Base-by-base conservation (phyloP, 2,797 vertebrate species). In the Malurus splendens region DNA sequence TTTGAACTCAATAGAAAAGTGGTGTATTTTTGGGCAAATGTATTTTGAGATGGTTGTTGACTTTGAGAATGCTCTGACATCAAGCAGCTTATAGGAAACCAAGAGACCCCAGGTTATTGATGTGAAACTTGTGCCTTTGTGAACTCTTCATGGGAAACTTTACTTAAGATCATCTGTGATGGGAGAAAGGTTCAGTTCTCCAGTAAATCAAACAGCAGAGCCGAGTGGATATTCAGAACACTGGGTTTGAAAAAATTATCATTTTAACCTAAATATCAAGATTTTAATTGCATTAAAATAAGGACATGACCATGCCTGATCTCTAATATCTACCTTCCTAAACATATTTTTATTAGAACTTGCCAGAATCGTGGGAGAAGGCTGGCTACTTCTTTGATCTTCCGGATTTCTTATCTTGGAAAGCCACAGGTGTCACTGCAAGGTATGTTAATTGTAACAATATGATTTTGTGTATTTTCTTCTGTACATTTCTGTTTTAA, bases 381-480 rank as follows among this genome's bases (percentile, higher is more conserved):
- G 98, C 97, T 4, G 97, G 97, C 39, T 97, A 98, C 95, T 99
- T 99, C 94, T 99, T 99, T 83, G 99, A 99, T 97, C 98, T 99
- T 62, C 98, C 98, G 1, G 99, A 99, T 96, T 99, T 99, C 96
- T 97, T 99, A 95, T 99, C 99, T 36, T 99, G 98, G 98, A 99
- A 99, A 94, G 98, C 98, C 72, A 99, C 99, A n/a, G 98, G 98
- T 94, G 98, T 97, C 82, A 96, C 98, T 96, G 96, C 96, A 78
- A 98, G 99, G 99, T 99, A 97, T 94, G 96, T 93, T 95, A 94
- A 93, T 93, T 80, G 47, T 81, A 95, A 86, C 30, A 45, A 17
- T 32, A 68, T 87, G 36, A 48, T 94, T 92, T 93, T 20, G 30
- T 95, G 77, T 86, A 17, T 93, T 93, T 95, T 89, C 33, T 91